Evolutionary conservation across 2,113 vertebrate species (phyloP), one percentile per base, ranked within the genome.

Genomic region (Hiodon tergisus): DNA sequence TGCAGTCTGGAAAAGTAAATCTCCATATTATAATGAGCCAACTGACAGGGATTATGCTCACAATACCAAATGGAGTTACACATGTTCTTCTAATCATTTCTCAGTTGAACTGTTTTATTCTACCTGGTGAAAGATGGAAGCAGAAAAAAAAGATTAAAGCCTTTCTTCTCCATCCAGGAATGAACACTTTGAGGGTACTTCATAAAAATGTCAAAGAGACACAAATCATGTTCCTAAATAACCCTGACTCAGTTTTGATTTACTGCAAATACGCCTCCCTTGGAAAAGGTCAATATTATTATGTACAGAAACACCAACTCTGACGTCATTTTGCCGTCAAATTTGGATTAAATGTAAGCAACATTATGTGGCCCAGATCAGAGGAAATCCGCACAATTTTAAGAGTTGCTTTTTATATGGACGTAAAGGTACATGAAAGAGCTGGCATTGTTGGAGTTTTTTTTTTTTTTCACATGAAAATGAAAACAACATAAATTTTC

Each of bases 71-170:
- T 53, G 53, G 61, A 65, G 52, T 65, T 52, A 73, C 51, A 17
- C 47, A 54, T 55, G 72, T 74, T 54, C 61, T 51, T 66, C 17
- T 54, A 66, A 65, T 66, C 66, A 65, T 47, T 53, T 46, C 50
- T 62, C 48, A 61, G n/a, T 17, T 50, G 9, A 61, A 72, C 62
- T 61, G 48, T 51, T 59, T 46, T 61, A 51, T 72, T 62, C 58
- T 61, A 54, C 3, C 72, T 17, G 14, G 31, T 31, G 31, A 0
- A 31, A 31, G n/a, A 52, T 69, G 14, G 14, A 69, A 69, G 31
- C 31, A 69, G 68, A 48, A 47, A 8, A 8, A 13, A 61, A 58
- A 51, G n/a, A 71, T 57, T 71, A 71, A n/a, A n/a, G 69, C 69
- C 54, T 50, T 55, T 48, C 55, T 69, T 55, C 17, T 50, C 52